These are phyloP conservation scores for Electrona antarctica DNA, from an alignment of 2,113 vertebrate species.

Conservation along the genomic window DNA sequence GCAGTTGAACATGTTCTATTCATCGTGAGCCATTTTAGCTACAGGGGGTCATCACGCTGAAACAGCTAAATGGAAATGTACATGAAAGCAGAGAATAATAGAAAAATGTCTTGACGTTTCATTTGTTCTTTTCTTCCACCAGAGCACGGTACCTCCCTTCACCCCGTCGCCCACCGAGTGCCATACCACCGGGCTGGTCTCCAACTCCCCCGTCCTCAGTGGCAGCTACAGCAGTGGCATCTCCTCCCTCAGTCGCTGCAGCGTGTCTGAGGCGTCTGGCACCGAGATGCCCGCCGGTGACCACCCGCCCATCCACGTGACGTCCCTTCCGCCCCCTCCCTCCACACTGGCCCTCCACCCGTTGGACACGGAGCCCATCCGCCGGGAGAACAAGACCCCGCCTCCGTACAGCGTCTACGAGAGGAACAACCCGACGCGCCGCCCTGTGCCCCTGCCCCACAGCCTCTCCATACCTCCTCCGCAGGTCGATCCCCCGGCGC, in stretches of 20 bases:
- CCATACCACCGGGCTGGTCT: slow-evolving; percentile 87
- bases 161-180: slow-evolving; percentile 94
- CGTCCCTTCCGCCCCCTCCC: slow-evolving; percentile 70
- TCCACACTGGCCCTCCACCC: slow-evolving; percentile 71
- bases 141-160: slow-evolving; percentile 89
- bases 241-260: slow-evolving; percentile 95
- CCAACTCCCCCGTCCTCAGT: slow-evolving; percentile 90
- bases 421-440: slow-evolving; percentile 85
- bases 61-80: too few relatives aligned
- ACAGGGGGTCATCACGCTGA: too few relatives aligned
- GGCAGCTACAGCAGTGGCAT: slow-evolving; percentile 98
- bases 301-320: slow-evolving; percentile 64
- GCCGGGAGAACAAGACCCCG: slow-evolving; percentile 92
- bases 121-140: slow-evolving; percentile 2
- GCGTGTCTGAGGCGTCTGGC: slow-evolving; percentile 92
- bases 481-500: slow-evolving; percentile 84
- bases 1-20: too few relatives aligned
- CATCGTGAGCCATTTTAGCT: too few relatives aligned
- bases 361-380: slow-evolving; percentile 86
- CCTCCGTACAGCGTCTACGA: slow-evolving; percentile 95
- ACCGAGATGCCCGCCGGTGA: slow-evolving; percentile 85
- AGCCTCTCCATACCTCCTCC: slow-evolving; percentile 89
- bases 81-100: too few relatives aligned
- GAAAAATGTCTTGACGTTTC: neutral
- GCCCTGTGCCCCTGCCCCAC: slow-evolving; percentile 92